Base-by-base conservation (phyloP, 2,888 invertebrate genomes). In the Muscina levida region DNA sequence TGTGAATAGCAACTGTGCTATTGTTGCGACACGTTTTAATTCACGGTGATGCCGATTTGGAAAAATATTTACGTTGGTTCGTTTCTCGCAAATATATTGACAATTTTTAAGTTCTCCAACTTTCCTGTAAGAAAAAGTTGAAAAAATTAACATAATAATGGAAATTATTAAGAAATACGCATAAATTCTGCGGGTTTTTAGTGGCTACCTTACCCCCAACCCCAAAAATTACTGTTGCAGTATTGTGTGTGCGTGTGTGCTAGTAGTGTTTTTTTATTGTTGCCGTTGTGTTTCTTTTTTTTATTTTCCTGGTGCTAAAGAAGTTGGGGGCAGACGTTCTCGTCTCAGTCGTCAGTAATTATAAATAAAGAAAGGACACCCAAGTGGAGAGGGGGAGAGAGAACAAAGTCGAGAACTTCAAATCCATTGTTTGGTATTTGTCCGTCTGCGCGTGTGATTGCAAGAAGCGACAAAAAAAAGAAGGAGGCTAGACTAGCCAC, bases 31-130 rank as follows among this genome's bases (percentile, higher is more conserved):
- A 79, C 74, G 66, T 75, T 79, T 74, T n/a, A n/a, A n/a, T n/a
- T n/a, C n/a, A n/a, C n/a, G n/a, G n/a, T n/a, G 31, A 5, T 71
- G 79, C 71, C 79, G 79, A 78, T 67, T 74, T 53, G 67, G 65
- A 71, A 78, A 56, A 76, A 79, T 79, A 79, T 79, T 79, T 79
- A 79, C 78, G 74, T 66, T 26, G 3, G 72, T 0, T 56, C 59
- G 31, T 71, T 72, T 44, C 70, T 26, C n/a, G 2, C 1, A 42
- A 22, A 44, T 31, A 19, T 17, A 15, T 37, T 17, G 59, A 51
- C 8, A 46, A 42, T 31, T 31, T 3, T 10, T 10, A 57, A 22
- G 8, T 39, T 2, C 19, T 56, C 5, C 17, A 22, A 2, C n/a
- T 19, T 37, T 1, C 13, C 3, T n/a, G 53, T 0, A 42, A 44